A percentile compares a stretch with the other conserved stretches of the same genome.
Conservation (phyloP, 2,113 vertebrate genomes). For the Tinamus guttatus region DNA sequence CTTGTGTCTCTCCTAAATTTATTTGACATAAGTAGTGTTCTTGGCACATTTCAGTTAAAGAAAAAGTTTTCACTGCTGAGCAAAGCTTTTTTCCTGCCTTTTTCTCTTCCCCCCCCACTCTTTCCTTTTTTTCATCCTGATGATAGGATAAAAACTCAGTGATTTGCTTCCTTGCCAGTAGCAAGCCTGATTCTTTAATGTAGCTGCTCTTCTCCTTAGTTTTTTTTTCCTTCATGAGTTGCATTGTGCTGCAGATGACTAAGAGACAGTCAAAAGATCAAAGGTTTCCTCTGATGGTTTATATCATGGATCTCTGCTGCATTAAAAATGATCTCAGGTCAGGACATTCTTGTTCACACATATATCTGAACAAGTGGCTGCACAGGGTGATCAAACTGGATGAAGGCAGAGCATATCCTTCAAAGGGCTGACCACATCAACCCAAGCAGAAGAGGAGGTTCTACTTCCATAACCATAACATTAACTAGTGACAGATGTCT, state of each 20-base stretch:
- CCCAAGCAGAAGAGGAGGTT: slow-evolving; percentile 67
- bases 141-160: slow-evolving; percentile 49
- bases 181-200: slow-evolving; percentile 67
- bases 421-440: slow-evolving; percentile 60
- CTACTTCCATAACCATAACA: slow-evolving; percentile 58
- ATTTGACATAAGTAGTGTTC: not conserved
- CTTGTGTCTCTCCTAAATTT: not conserved
- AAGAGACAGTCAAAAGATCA: slow-evolving; percentile 76
- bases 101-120: not conserved
- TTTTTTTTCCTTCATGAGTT: slow-evolving; percentile 69
- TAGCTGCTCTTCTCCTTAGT: slow-evolving; percentile 51
- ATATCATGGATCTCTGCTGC: slow-evolving; percentile 71
- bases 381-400: slow-evolving; percentile 69
- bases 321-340: slow-evolving; percentile 75
- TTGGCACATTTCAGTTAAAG: slow-evolving; percentile 25
- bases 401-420: slow-evolving; percentile 68
- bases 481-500: slow-evolving; percentile 72
- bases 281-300: slow-evolving; percentile 77
- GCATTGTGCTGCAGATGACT: slow-evolving; percentile 67
- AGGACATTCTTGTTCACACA: slow-evolving; percentile 72
- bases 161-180: slow-evolving; percentile 54
- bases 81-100: not conserved
- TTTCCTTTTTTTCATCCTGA: slow-evolving; percentile 24
- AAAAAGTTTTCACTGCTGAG: not conserved
- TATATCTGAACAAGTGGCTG: slow-evolving; percentile 73